Base-by-base conservation (phyloP, 2,113 vertebrate species). In the Ictalurus punctatus region DNA sequence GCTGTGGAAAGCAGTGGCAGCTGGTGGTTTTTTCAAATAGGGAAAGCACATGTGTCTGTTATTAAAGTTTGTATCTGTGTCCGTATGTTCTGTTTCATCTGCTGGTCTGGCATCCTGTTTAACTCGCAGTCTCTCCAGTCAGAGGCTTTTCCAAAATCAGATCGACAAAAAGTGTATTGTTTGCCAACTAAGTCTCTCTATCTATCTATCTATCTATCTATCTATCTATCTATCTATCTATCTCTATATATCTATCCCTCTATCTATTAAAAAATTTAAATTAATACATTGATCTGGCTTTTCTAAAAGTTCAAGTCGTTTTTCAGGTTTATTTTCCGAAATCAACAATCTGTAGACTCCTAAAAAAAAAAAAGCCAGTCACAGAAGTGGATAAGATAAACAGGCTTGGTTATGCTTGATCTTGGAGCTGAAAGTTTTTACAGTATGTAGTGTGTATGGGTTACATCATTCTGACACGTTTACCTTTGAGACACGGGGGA, bases 381-480 rank as follows among this genome's bases (percentile, higher is more conserved):
- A n/a, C 4, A 52, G 25, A 7, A 27, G 52, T 48, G 76, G 44
- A 79, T 54, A 13, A 27, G n/a, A 81, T 81, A 58, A 59, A 30
- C n/a, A 10, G 10, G 2, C 7, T 40, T 83, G 19, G 4, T 83
- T 83, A 7, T 40, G 59, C 59, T 23, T 37, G 10, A 56, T 30
- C 27, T 78, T 52, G 23, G 30, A 59, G 4, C n/a, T 59, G 17
- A 23, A 82, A 23, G 80, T 23, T 40, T 3, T 63, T 44, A 61
- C 12, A 44, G 21, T 83, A 13, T 83, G 12, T 40, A 83, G 21
- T 27, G 27, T 63, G 58, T 83, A 44, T 83, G 81, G 34, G 13
- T 83, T 63, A 44, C 81, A 63, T 83, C 58, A 83, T 63, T 83
- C 58, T 63, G 81, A 83, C 81, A 83, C 27, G 81, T 83, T 83